Base-by-base conservation (phyloP, 2,888 invertebrate species). In the Patella pellucida region DNA sequence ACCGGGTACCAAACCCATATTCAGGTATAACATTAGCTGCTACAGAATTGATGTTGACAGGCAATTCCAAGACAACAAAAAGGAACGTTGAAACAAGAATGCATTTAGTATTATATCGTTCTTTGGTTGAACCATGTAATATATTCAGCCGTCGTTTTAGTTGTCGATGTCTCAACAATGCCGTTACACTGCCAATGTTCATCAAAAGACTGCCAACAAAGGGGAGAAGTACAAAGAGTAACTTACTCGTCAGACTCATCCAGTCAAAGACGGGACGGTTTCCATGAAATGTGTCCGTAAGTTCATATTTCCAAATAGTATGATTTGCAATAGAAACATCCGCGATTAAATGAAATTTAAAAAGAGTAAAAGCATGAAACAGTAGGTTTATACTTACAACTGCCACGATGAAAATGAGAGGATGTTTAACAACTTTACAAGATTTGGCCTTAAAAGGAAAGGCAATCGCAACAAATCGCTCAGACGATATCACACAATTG, bases 31-130 rank as follows among this genome's bases (percentile, higher is more conserved):
- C 50, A 27, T 62, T 56, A 41, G 27, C 31, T 3, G 56, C 56
- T 9, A 72, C 7, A 54, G 72, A 14, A 27, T 50, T 72, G 9
- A 41, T 15, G 72, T 54, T 72, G 4, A 72, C 31, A 11, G 72
- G 72, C 2, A 50, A 62, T 7, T 15, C 50, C 23, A 72, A 27
- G n/a, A 72, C 23, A 31, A 72, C 62, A 27, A 23, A 72, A 62
- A 62, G 19, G n/a, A 72, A 56, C 50, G 54, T 72, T 9, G 72
- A 72, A 11, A 72, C 72, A 41, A 72, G 9, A 7, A 72, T 56
- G 3, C 56, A 62, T 12, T 62, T 16, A 19, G 72, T 72, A 16
- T 56, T 72, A 16, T 72, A 62, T 12, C 16, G 54, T 16, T 62
- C 56, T 12, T 31, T 54, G 9, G 31, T 16, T 31, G 54, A 31